Base-by-base conservation (phyloP, 2,113 vertebrate genomes). In the Apeltes quadracus region DNA sequence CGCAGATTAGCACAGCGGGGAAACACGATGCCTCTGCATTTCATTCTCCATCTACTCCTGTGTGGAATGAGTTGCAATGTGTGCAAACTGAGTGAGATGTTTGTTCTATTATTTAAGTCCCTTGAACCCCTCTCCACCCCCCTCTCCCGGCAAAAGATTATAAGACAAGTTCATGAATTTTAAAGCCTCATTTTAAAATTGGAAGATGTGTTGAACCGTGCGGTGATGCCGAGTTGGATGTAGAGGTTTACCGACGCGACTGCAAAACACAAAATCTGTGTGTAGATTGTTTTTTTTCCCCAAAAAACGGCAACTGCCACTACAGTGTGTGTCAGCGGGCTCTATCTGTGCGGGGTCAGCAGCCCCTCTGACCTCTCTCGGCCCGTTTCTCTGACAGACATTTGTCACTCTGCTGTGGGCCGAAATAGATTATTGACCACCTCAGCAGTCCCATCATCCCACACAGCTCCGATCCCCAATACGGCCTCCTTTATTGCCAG, bases 361-460 rank as follows among this genome's bases (percentile, higher is more conserved):
- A 84, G 89, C 79, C 72, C 86, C 83, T 88, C 72, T 94, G 93
- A 94, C 93, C 93, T 94, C 87, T 88, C 63, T 79, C 83, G 90
- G 85, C 73, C 90, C 69, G 91, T 94, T 93, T 93, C 89, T 89
- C 83, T 92, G 91, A 93, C 87, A 82, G 93, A 90, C 92, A 94
- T 95, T 94, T 94, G 93, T 94, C 93, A 94, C 90, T 94, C 90
- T 88, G 87, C 69, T n/a, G 86, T 85, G 90, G 84, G 87, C 84
- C 54, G 84, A 94, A 93, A 94, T 94, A 94, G 93, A 94, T 94
- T 94, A 95, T 94, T 94, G 94, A 95, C 93, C 89, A 93, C 83
- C 86, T 89, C 87, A 88, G 87, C 88, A 81, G 91, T 81, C 83
- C 87, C 90, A 92, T 93, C 92, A 86, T 87, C 82, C 85, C 84